phyloP scores from a whole-genome alignment of 2,888 invertebrate species.

The Nephrocerus scutellatus region DNA sequence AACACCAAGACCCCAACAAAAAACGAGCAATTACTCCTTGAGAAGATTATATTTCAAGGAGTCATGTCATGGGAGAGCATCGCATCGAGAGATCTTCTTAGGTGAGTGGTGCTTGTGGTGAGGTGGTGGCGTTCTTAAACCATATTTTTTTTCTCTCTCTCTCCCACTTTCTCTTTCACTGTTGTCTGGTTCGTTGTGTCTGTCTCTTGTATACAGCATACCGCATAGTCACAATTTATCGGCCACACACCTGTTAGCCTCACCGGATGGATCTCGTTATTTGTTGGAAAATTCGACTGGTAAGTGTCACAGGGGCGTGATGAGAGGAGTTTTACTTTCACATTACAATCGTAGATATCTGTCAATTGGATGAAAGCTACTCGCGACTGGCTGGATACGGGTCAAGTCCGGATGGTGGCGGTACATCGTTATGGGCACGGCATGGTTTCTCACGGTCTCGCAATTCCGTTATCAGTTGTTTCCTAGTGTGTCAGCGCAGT shows the following conservation, averaged over 20 bases:
- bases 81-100: constrained; percentile 73
- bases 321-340: not conserved
- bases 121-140: not conserved
- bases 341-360: constrained; percentile 30
- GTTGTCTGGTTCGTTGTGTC: not conserved
- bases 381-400: constrained; percentile 44
- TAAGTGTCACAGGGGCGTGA: constrained; percentile 32
- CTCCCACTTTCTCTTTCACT: not conserved
- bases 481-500: constrained; percentile 65
- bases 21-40: no score
- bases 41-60: no score
- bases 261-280: constrained; percentile 74
- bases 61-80: constrained; percentile 81
- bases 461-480: constrained; percentile 62
- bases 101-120: constrained; percentile 49
- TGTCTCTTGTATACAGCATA: constrained; percentile 52
- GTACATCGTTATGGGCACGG: constrained; percentile 38
- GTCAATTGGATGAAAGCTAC: constrained; percentile 43
- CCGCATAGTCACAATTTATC: constrained; percentile 76
- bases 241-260: constrained; percentile 72
- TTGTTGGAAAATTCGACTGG: constrained; percentile 64
- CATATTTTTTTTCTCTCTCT: not conserved
- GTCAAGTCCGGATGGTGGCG: constrained; percentile 38
- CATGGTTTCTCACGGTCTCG: constrained; percentile 33
- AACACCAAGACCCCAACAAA: no score